Conservation (phyloP, 2,113 vertebrate genomes). For the Bos indicus region DNA sequence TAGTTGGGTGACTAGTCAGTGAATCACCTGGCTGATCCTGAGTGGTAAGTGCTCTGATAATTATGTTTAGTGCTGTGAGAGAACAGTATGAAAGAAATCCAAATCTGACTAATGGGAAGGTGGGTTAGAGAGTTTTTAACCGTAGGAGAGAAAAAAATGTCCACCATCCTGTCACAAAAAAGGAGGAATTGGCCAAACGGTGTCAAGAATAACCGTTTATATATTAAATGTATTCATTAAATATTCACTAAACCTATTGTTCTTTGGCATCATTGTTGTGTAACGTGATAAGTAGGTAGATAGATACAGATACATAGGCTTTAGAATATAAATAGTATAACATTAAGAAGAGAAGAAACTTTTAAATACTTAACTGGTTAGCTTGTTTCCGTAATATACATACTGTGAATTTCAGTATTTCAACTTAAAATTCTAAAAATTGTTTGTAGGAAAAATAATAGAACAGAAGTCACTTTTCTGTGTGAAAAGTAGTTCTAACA, state of each 20-base stretch:
- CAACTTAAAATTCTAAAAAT: conserved; percentile 3
- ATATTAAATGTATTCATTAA: neutral
- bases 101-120: neutral
- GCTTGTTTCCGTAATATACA: neutral
- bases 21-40: neutral
- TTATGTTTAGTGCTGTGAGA: neutral
- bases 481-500: neutral
- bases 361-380: neutral
- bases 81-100: neutral
- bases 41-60: neutral
- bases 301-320: neutral
- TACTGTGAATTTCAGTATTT: neutral
- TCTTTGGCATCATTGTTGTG: neutral
- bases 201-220: neutral
- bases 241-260: neutral
- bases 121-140: neutral
- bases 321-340: neutral
- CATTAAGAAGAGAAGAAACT: neutral
- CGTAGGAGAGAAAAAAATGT: neutral
- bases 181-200: neutral
- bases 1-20: neutral
- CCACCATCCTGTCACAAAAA: neutral
- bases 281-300: neutral
- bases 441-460: neutral
- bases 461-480: neutral